These are phyloP conservation scores for Acrocyrtus sp. DNA, from an alignment of 2,888 invertebrate species.

Conservation along the genomic window DNA sequence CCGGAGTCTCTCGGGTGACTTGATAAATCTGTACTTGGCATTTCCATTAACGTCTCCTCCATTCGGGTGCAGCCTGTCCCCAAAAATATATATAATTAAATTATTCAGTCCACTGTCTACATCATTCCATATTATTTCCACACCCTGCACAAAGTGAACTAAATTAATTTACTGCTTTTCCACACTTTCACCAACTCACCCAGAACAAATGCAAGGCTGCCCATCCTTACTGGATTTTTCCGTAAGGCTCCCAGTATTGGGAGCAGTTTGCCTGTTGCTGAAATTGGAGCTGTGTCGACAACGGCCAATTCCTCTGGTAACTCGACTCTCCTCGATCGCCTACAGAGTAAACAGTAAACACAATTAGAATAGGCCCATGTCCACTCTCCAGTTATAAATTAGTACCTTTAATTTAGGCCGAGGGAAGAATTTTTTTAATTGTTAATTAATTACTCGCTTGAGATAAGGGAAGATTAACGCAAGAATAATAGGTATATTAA, in stretches of 20 bases:
- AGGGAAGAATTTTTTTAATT: too few relatives aligned
- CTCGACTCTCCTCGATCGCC: conserved; percentile 93
- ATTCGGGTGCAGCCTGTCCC: conserved; percentile 59
- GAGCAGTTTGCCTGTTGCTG: conserved; percentile 87
- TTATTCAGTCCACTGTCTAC: too few relatives aligned
- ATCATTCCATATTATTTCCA: conserved; percentile 8
- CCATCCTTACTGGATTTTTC: conserved; percentile 75
- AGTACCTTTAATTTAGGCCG: too few relatives aligned
- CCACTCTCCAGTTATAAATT: too few relatives aligned
- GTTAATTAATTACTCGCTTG: background rate
- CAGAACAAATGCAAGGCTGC: conserved; percentile 71
- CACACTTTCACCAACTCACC: too few relatives aligned
- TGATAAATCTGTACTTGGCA: conserved; percentile 61
- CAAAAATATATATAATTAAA: too few relatives aligned
- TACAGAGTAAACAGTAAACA: too few relatives aligned
- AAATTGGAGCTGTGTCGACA: conserved; percentile 88
- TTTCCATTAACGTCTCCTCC: conserved; percentile 63
- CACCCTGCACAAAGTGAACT: background rate
- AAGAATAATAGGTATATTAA: too few relatives aligned
- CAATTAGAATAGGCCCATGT: too few relatives aligned
- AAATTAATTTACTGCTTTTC: too few relatives aligned
- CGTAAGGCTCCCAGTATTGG: conserved; percentile 84
- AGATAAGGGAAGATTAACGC: background rate
- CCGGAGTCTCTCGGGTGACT: conserved; percentile 55
- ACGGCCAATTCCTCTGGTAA: conserved; percentile 86